phyloP scores from a whole-genome alignment of 1,140 invertebrate species.

The Drosophila bocki region DNA sequence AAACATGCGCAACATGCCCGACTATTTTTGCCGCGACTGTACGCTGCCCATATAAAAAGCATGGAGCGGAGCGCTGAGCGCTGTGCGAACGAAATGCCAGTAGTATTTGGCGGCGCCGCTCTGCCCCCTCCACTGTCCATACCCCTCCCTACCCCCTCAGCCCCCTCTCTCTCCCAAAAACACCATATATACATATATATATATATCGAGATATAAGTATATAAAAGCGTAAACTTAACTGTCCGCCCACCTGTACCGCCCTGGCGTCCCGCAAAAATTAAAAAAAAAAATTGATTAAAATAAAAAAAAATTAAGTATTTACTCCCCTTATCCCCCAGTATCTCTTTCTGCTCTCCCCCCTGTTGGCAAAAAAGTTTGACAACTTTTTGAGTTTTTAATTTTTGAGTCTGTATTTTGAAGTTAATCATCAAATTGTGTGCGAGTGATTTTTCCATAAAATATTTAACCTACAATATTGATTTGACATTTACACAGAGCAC shows the following conservation, averaged over 20 bases:
- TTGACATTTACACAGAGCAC: constrained; percentile 48
- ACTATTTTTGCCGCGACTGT: constrained; percentile 82
- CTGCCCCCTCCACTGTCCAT: constrained; percentile 33
- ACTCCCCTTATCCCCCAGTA: neutral
- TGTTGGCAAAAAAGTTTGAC: neutral
- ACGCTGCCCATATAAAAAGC: constrained; percentile 79
- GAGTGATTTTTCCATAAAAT: constrained; percentile 29
- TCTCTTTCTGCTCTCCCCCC: neutral
- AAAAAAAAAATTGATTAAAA: neutral
- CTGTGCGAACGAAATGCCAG: constrained; percentile 80
- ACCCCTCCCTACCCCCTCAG: neutral
- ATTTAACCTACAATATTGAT: constrained; percentile 48
- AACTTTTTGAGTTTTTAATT: constrained; percentile 14
- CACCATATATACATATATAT: constrained; percentile 10
- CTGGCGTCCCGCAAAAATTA: constrained; percentile 6
- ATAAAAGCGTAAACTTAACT: constrained; percentile 34
- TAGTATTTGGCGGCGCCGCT: constrained; percentile 75
- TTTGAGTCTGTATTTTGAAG: constrained; percentile 1
- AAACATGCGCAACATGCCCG: constrained; percentile 58
- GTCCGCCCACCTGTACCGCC: constrained; percentile 57
- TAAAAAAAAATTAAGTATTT: neutral
- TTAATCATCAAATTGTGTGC: neutral
- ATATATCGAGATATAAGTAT: constrained; percentile 6
- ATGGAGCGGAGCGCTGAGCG: constrained; percentile 70
- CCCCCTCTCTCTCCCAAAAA: neutral